These are phyloP conservation scores for Choristoneura fumiferana DNA, from an alignment of 1,140 invertebrate genomes.

Conservation along the genomic window DNA sequence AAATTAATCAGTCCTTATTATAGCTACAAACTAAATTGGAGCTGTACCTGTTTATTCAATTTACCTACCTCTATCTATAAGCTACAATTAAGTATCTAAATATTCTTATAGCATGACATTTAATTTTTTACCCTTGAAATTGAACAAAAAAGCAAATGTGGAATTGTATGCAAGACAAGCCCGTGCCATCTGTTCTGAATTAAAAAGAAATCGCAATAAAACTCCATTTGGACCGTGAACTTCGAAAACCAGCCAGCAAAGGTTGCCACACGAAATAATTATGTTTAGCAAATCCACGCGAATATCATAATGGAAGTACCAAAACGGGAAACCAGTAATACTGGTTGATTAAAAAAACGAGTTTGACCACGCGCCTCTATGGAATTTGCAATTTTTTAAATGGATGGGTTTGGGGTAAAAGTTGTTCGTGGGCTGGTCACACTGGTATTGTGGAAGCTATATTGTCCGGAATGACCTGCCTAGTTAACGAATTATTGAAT, in stretches of 20 bases:
- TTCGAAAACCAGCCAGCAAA: slow-evolving; percentile 48
- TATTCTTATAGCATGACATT: no score
- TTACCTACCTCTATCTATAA: no score
- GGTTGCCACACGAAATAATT: slow-evolving; percentile 48
- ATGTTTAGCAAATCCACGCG: slow-evolving; percentile 56
- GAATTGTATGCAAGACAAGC: no score
- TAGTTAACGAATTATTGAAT: slow-evolving; percentile 67
- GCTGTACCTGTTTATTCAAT: no score
- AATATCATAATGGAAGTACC: slow-evolving; percentile 37
- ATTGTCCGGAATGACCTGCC: slow-evolving; percentile 58
- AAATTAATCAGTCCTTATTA: no score
- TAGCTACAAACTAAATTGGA: no score
- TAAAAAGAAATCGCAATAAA: slow-evolving; percentile 19
- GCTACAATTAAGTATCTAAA: no score
- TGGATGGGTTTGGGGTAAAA: slow-evolving; percentile 31
- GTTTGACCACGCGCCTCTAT: slow-evolving; percentile 58
- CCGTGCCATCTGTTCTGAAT: background rate
- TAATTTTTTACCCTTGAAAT: no score
- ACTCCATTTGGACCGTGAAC: slow-evolving; percentile 40
- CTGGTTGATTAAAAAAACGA: slow-evolving; percentile 46
- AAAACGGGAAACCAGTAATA: slow-evolving; percentile 51
- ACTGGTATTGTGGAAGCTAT: slow-evolving; percentile 31
- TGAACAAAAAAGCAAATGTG: no score
- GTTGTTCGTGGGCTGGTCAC: slow-evolving; percentile 4
- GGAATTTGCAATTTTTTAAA: slow-evolving; percentile 54